Evolutionary conservation across 2,888 invertebrate genomes (phyloP), one percentile per base, ranked within the genome.

Genomic region (Andrena camellia): DNA sequence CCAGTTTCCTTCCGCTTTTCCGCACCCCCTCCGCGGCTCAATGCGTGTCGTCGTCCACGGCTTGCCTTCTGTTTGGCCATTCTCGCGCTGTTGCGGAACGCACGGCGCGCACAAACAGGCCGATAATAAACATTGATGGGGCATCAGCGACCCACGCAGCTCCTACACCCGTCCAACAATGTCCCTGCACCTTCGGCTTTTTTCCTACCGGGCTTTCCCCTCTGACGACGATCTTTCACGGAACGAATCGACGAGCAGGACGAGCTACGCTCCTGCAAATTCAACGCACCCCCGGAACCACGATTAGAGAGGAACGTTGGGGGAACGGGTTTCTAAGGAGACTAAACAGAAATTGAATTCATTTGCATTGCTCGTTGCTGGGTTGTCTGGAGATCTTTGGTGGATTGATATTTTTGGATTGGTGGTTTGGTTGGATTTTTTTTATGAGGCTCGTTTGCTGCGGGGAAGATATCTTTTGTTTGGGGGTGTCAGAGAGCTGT

Each of bases 81-180:
- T 72, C 72, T 78, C 70, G 66, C 71, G 60, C 80, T 33, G 60
- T 78, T 33, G 6, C 63, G 71, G 52, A 84, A 75, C 76, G 78
- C 72, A 66, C 74, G 73, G 75, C 71, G 78, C 23, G 85, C 81
- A 86, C 87, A 90, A 91, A 90, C 86, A 84, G 66, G 69, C 71
- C 78, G 87, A 90, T 92, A 88, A 91, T 91, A 90, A 91, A 91
- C 86, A 89, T 90, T 89, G 88, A 91, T 91, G 89, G 84, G 78
- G 48, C 79, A 88, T 89, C 81, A 90, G 82, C 84, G 81, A 72
- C 74, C 60, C 54, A 52, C 82, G 29, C 42, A 17, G 48, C n/a
- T n/a, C n/a, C 33, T 17, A 0, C 23, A 2, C 7, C 26, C 13
- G 0, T 26, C 20, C 57, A 63, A 84, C 75, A 78, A 79, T 72